Conservation (phyloP, 2,113 vertebrate genomes). For the Pycnonotus jocosus region DNA sequence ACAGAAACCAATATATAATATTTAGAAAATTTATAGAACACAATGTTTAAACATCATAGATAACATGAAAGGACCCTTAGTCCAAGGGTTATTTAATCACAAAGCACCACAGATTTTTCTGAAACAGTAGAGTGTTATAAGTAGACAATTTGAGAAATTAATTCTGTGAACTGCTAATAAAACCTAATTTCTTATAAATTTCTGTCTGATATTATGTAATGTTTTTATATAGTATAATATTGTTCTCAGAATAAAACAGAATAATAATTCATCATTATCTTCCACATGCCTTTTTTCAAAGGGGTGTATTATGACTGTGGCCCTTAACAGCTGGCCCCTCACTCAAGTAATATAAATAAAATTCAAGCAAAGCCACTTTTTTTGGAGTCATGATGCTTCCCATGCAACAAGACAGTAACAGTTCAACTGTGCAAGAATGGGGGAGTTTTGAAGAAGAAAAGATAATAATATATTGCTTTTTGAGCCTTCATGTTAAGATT, state of each 20-base stretch:
- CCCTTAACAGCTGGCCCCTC: neutral
- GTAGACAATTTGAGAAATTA: neutral
- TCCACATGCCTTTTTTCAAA: neutral
- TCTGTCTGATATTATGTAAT: neutral
- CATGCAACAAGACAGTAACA: neutral
- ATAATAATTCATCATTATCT: neutral
- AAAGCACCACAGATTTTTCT: neutral
- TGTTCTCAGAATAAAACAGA: neutral
- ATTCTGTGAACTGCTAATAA: neutral
- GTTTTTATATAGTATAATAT: neutral
- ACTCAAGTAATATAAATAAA: neutral
- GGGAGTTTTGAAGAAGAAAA: neutral
- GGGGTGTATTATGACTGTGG: fast-evolving
- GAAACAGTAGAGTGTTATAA: neutral
- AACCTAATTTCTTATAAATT: neutral
- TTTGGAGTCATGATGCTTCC: neutral
- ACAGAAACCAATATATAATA: neutral
- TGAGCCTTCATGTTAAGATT: neutral
- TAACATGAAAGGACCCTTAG: neutral
- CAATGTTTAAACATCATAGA: neutral
- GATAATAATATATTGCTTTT: neutral
- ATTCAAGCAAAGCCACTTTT: neutral
- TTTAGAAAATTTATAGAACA: neutral
- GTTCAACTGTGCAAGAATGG: neutral
- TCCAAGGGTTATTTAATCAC: neutral